Conservation (phyloP, 2,797 vertebrate genomes). For the Carapus acus region DNA sequence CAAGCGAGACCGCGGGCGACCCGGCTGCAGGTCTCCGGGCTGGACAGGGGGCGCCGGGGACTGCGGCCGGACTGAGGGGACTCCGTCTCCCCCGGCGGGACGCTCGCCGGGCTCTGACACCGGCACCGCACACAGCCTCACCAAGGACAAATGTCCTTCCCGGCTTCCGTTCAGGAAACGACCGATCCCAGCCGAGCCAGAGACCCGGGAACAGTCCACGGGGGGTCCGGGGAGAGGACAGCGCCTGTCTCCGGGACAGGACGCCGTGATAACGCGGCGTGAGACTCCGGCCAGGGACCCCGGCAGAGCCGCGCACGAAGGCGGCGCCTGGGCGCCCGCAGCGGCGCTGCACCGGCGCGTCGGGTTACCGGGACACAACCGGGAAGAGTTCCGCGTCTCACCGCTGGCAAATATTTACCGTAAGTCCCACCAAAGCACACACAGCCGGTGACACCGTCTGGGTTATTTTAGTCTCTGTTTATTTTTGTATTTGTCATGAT, state of each 20-base stretch:
- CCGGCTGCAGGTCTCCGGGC: constrained; percentile 26
- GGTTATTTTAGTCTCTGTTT: background rate
- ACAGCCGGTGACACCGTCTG: background rate
- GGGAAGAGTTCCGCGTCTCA: constrained; percentile 9
- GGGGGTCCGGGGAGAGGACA: background rate
- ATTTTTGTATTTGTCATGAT: background rate
- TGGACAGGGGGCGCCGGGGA: constrained; percentile 28
- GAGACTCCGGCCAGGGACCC: background rate
- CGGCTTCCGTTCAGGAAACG: constrained; percentile 75
- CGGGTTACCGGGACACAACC: constrained; percentile 6
- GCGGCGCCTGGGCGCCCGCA: background rate
- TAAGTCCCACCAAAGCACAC: constrained; percentile 29
- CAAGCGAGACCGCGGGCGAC: constrained; percentile 51
- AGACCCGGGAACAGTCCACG: constrained; percentile 26
- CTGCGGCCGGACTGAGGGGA: background rate
- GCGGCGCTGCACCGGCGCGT: constrained; percentile 14
- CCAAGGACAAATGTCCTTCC: constrained; percentile 32
- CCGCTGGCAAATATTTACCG: constrained; percentile 27
- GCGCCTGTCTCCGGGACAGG: background rate
- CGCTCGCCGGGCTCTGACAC: constrained; percentile 7
- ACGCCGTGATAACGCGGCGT: background rate
- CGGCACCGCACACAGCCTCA: constrained; percentile 24
- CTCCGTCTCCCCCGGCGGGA: background rate
- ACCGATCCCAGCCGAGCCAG: constrained; percentile 47
- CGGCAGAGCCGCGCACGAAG: constrained; percentile 3